phyloP scores from a whole-genome alignment of 2,888 invertebrate species.

The Cyaniris semiargus region DNA sequence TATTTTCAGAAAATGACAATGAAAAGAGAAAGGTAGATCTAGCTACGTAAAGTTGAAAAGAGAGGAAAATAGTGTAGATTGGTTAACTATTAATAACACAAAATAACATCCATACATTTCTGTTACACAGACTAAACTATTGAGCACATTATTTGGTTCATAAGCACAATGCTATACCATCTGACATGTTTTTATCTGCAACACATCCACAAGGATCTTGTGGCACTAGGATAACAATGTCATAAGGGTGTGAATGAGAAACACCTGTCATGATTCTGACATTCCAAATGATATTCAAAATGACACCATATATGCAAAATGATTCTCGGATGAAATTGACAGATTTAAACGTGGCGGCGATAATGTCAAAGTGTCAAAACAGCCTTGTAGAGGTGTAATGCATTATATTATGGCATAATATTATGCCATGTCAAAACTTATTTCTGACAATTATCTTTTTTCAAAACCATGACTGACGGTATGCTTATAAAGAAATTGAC shows the following conservation, averaged over 20 bases:
- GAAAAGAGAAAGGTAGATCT: background rate
- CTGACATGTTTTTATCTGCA: conserved; percentile 13
- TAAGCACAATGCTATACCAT: conserved; percentile 42
- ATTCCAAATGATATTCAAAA: background rate
- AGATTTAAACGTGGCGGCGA: background rate
- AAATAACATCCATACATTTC: conserved; percentile 32
- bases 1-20: background rate
- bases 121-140: conserved; percentile 44
- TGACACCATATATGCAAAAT: background rate
- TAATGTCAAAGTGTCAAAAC: too few species aligned
- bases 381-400: background rate
- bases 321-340: background rate
- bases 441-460: background rate
- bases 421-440: background rate
- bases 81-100: background rate
- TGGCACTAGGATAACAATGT: too few species aligned
- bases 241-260: background rate
- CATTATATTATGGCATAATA: background rate
- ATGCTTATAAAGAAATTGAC: conserved; percentile 29
- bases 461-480: background rate
- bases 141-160: conserved; percentile 46
- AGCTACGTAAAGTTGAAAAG: conserved; percentile 1
- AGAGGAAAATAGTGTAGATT: background rate
- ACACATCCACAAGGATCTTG: background rate
- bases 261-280: background rate